Conservation (phyloP, 35 echinoderm and acorn worm species). For the Apostichopus parvimensis region DNA sequence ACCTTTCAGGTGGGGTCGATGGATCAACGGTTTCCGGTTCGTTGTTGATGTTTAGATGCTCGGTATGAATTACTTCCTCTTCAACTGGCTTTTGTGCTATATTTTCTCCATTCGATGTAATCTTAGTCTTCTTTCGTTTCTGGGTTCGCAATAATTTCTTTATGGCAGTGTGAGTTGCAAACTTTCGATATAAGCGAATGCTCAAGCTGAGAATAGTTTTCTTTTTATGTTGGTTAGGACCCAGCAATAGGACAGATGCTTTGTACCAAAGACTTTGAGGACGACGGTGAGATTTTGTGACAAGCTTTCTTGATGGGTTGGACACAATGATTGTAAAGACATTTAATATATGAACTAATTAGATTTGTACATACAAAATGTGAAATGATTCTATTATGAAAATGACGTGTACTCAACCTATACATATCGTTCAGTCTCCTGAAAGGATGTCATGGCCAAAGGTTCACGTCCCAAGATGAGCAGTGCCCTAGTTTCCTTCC, state of each 20-base stretch:
- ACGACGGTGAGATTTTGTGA: conserved; percentile 3
- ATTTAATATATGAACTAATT: not conserved
- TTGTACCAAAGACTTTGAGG: not conserved
- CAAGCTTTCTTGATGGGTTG: not conserved
- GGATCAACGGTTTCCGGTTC: not conserved
- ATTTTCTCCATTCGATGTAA: not conserved
- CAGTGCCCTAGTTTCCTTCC: no score
- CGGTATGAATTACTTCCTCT: not conserved
- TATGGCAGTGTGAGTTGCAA: not conserved
- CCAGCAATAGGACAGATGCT: not conserved
- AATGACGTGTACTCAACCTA: no score
- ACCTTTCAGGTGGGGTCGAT: not conserved
- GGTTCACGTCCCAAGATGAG: no score
- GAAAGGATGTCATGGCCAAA: no score
- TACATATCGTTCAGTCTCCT: no score
- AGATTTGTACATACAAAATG: not conserved
- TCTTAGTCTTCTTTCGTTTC: not conserved
- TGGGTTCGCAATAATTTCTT: not conserved
- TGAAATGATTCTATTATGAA: no score
- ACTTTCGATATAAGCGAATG: not conserved
- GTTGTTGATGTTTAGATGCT: not conserved
- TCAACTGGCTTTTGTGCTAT: not conserved
- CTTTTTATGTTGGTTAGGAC: not conserved
- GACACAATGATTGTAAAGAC: not conserved
- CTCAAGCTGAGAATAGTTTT: not conserved